Conservation (phyloP, 2,113 vertebrate species). For the Diphyllodes magnificus region DNA sequence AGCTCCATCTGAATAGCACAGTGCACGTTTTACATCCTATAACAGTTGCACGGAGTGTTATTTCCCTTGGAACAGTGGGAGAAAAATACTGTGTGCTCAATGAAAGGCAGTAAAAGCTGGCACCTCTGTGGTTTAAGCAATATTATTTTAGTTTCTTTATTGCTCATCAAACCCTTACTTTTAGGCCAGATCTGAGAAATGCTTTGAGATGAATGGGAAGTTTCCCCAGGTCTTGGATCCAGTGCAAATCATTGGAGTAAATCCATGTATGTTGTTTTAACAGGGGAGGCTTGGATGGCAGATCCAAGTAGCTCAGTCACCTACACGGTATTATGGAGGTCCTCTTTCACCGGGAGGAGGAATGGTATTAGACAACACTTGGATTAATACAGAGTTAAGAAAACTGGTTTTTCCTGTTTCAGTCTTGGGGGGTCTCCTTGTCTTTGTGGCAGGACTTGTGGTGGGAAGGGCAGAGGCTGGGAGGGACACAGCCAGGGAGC, state of each 20-base stretch:
- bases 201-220: not conserved
- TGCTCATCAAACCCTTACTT: not conserved
- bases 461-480: not conserved
- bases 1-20: not conserved
- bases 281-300: not conserved
- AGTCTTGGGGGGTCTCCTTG: not conserved
- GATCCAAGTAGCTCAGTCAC: not conserved
- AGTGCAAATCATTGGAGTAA: not conserved
- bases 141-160: slow-evolving; percentile 29
- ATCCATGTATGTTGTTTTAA: not conserved
- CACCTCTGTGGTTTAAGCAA: slow-evolving; percentile 17
- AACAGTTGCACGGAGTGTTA: not conserved
- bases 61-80: slow-evolving; percentile 33
- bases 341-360: not conserved
- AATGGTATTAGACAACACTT: not conserved
- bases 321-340: not conserved
- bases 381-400: not conserved
- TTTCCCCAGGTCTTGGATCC: not conserved
- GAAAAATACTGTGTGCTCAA: not conserved
- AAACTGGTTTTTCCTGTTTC: not conserved
- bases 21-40: not conserved
- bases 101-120: slow-evolving; percentile 36
- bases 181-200: not conserved
- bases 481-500: not conserved
- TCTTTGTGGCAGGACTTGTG: not conserved